Percentiles rank a stretch among this genome's conserved stretches.
These are phyloP conservation scores for Tetranychus truncatus DNA, from an alignment of 2,888 invertebrate species.

Conservation along the genomic window DNA sequence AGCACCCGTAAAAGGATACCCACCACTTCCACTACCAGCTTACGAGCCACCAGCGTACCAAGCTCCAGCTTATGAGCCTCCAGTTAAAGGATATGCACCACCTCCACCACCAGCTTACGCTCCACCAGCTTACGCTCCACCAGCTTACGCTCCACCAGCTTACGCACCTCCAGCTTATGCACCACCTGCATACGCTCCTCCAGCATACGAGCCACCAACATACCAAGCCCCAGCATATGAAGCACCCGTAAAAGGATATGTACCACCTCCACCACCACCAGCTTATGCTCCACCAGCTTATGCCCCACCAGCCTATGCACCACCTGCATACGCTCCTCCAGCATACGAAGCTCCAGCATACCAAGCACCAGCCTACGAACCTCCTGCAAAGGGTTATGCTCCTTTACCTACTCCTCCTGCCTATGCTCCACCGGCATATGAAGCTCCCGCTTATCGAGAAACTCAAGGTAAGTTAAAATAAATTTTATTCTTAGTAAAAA, in stretches of 20 bases:
- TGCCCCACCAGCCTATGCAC: slow-evolving; percentile 4
- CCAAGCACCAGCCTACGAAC: slow-evolving; percentile 5
- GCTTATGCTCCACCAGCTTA: not conserved
- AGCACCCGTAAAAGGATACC: slow-evolving; percentile 13
- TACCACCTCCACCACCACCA: slow-evolving; percentile 8
- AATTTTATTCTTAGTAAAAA: no score
- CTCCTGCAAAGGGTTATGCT: not conserved
- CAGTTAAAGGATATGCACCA: slow-evolving; percentile 9
- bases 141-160: slow-evolving; percentile 4
- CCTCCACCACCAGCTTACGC: slow-evolving; percentile 11
- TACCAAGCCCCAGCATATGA: not conserved
- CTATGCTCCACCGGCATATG: not conserved
- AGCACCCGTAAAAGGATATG: slow-evolving; percentile 2
- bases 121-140: slow-evolving; percentile 4
- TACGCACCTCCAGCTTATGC: slow-evolving; percentile 8
- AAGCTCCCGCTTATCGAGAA: not conserved
- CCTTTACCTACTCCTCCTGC: slow-evolving; percentile 4
- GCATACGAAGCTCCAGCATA: slow-evolving; percentile 11
- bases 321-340: slow-evolving; percentile 15
- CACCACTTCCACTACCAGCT: not conserved
- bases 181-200: no score
- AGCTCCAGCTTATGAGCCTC: slow-evolving; percentile 7
- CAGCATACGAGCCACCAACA: slow-evolving; percentile 8
- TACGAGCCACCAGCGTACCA: slow-evolving; percentile 11
- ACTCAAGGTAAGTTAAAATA: no score